A percentile compares a stretch with the other conserved stretches of the same genome.
Evolutionary conservation across 92 coral and sea anemone species (phyloP).

Genomic region (Epizoanthus scotinus): DNA sequence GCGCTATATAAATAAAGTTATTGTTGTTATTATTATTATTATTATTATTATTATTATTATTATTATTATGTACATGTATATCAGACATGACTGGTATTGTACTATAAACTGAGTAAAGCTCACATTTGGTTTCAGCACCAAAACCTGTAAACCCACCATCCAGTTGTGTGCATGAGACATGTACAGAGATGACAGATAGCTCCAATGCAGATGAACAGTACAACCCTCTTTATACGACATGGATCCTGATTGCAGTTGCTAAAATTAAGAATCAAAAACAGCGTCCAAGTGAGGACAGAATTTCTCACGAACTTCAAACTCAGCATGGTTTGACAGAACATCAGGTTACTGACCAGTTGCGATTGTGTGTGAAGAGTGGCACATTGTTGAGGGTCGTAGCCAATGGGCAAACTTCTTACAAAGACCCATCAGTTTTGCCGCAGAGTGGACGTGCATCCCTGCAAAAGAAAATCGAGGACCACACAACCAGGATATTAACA

Average conservation of each 20-base stretch:
- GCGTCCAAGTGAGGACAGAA: constrained; percentile 91
- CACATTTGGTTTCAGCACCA: too few species aligned
- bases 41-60: too few species aligned
- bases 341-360: constrained; percentile 73
- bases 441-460: constrained; percentile 47
- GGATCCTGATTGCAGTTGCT: constrained; percentile 87
- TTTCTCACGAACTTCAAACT: constrained; percentile 74
- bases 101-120: too few species aligned
- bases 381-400: constrained; percentile 71
- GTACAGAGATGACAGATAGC: constrained; percentile 43
- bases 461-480: constrained; percentile 49
- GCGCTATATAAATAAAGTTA: too few species aligned
- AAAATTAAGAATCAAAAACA: constrained; percentile 91
- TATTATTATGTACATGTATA: too few species aligned
- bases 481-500: constrained; percentile 32
- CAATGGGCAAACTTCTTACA: constrained; percentile 79
- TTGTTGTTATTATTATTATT: too few species aligned
- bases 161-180: constrained; percentile 41
- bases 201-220: constrained; percentile 52
- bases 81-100: too few species aligned
- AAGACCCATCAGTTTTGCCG: constrained; percentile 69
- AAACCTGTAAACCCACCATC: too few species aligned
- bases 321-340: constrained; percentile 69
- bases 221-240: constrained; percentile 73
- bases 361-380: constrained; percentile 79